Evolutionary conservation across 2,888 invertebrate genomes (phyloP), one percentile per base, ranked within the genome.

Genomic region (Macaria notata): DNA sequence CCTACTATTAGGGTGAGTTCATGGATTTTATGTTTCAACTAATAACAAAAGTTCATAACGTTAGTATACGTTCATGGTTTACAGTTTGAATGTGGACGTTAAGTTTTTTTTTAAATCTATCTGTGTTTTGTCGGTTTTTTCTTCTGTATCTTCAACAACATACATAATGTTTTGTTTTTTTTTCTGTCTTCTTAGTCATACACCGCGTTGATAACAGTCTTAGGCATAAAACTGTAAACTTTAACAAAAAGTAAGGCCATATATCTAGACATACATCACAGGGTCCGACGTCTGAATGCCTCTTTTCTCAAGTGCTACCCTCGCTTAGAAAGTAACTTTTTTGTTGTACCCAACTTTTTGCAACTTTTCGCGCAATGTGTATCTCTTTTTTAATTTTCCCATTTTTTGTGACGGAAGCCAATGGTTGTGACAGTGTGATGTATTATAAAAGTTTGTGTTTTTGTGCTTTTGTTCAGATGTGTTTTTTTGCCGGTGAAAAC

Each of bases 191-290:
- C 19, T 31, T 36, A 46, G 49, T 49, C 46, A 4, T 9, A 3
- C 3, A 1, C 8, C 9, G 58, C 0, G 9, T 4, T 29, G 58
- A 44, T 54, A n/a, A 46, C 42, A 7, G 5, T 7, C 3, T 49
- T 43, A 48, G 50, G 47, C 51, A 54, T 59, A 38, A 51, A 55
- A 45, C 59, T 55, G 59, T 51, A 81, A 86, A 84, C 75, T 84
- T 82, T 76, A 72, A 73, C 76, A 84, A 86, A 86, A 88, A 85
- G 84, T 84, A 83, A 77, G 64, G 79, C 73, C 77, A 80, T 88
- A 87, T 83, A 86, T 89, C 76, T 56, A 75, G 75, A 80, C 81
- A 86, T 88, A 84, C 81, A 86, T 88, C 83, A 87, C 79, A 66
- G 64, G 64, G 62, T 68, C 73, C 80, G 88, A 86, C 88, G 76